phyloP scores from a whole-genome alignment of 2,888 invertebrate genomes.

The Eupithecia dodoneata region DNA sequence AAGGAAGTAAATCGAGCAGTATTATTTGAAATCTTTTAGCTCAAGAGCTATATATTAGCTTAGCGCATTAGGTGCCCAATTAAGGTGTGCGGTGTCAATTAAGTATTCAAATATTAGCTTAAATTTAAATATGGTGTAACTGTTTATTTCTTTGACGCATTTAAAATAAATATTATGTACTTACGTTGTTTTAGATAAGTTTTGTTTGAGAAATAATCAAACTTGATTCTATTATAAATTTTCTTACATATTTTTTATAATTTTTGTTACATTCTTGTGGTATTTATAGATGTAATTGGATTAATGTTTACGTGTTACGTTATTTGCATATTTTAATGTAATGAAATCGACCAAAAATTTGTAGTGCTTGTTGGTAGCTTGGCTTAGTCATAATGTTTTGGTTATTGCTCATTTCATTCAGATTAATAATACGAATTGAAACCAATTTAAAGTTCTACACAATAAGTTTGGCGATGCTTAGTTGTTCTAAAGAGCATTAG shows the following conservation, averaged over 20 bases:
- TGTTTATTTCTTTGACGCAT: conserved; percentile 1
- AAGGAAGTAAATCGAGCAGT: neutral
- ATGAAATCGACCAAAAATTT: conserved; percentile 30
- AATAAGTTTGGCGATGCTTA: neutral
- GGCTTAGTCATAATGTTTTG: neutral
- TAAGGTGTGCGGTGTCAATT: neutral
- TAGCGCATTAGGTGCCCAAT: neutral
- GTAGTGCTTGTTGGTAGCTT: conserved; percentile 8
- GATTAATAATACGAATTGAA: neutral
- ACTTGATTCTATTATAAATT: neutral
- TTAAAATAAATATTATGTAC: conserved; percentile 26
- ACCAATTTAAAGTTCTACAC: neutral
- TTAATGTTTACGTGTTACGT: neutral
- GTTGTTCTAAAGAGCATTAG: neutral
- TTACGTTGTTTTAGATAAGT: conserved; percentile 25
- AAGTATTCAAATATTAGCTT: neutral
- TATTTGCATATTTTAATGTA: conserved; percentile 1
- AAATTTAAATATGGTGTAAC: neutral
- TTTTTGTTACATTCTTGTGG: conserved; percentile 5
- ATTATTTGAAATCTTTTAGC: neutral
- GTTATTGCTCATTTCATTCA: neutral
- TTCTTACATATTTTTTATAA: conserved; percentile 6
- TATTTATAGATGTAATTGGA: neutral
- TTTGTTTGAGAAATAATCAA: conserved; percentile 16
- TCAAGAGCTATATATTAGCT: neutral